Evolutionary conservation across 2,888 invertebrate species (phyloP), one percentile per base, ranked within the genome.

Genomic region (Sialis fuliginosa): DNA sequence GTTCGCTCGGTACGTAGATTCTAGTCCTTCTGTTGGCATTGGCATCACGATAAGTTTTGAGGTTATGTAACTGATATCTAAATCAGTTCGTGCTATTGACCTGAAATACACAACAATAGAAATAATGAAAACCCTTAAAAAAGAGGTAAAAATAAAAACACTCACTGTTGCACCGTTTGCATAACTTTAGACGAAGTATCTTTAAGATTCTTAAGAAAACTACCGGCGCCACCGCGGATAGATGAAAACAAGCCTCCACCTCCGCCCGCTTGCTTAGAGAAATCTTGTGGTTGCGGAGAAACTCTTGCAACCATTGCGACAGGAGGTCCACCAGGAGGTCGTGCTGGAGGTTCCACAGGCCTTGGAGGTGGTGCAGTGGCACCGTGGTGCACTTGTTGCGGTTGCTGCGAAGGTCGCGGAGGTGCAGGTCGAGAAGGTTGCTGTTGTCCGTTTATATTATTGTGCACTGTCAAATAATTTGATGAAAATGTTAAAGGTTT

Each of bases 111-210:
- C 41, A 48, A 50, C 7, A 10, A 35, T 40, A 6, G 9, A 13
- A 34, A 22, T 22, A 42, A 22, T 44, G 35, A 48, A 48, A 49
- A 45, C 45, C 42, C 32, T 44, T 43, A 47, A 7, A 39, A n/a
- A 10, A 42, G 9, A 30, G 31, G 7, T 41, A 30, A 7, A 40
- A 32, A 46, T 44, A 37, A 33, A 7, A 30, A 47, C 12, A 32
- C 78, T 75, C 61, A 82, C 76, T 90, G 89, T 63, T 91, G 91
- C 53, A 96, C 89, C 35, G 92, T 89, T 62, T 95, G 91, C 82
- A 96, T 93, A 39, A 97, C 92, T 71, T 93, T 95, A 35, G 83
- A 84, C 13, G 95, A 92, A 0, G 93, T 95, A 59, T 96, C 96
- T 63, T 92, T 93, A 32, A 97, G 68, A 60, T 93, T 95, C 59